Evolutionary conservation across 2,113 vertebrate genomes (phyloP), one percentile per base, ranked within the genome.

Genomic region (Dasypus novemcinctus): DNA sequence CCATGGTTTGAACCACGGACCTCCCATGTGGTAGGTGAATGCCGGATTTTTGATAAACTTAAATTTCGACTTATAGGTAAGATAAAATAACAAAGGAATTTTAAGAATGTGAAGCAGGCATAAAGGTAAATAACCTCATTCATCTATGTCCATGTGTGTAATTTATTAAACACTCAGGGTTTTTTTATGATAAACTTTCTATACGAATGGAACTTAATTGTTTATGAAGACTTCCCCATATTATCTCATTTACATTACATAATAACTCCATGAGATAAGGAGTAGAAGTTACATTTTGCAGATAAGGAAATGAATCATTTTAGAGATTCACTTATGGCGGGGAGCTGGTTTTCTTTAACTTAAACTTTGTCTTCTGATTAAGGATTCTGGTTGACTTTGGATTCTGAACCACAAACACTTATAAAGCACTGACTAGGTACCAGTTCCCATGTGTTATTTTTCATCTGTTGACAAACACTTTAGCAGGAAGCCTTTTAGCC

Each of bases 221-320:
- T 71, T 94, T 61, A 76, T 52, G 86, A 95, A 94, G 86, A 92
- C 12, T 76, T 71, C 41, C n/a, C 68, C 15, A 0, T 52, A 17
- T 79, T 82, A 82, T 93, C 36, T 82, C 81, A 75, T 14, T 59
- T 63, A 61, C 33, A 36, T 17, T 12, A 25, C 72, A 52, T 66
- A 23, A 82, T 33, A 66, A 33, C 2, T 23, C 23, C n/a, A 94
- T 59, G 41, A 91, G 66, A 61, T 81, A 81, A 96, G 46, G 46
- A 49, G 46, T 49, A 49, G 46, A 10, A 64, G 36, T 93, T 17
- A 54, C 5, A 57, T 61, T 94, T 89, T 63, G 87, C 29, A 43
- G 68, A 83, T 66, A 88, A 86, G 87, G 36, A 95, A 97, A 91
- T 86, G 38, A 96, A 85, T 80, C 79, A 61, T 78, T 82, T 33